These are phyloP conservation scores for Apolygus lucorum DNA, from an alignment of 1,140 invertebrate genomes.

Conservation along the genomic window DNA sequence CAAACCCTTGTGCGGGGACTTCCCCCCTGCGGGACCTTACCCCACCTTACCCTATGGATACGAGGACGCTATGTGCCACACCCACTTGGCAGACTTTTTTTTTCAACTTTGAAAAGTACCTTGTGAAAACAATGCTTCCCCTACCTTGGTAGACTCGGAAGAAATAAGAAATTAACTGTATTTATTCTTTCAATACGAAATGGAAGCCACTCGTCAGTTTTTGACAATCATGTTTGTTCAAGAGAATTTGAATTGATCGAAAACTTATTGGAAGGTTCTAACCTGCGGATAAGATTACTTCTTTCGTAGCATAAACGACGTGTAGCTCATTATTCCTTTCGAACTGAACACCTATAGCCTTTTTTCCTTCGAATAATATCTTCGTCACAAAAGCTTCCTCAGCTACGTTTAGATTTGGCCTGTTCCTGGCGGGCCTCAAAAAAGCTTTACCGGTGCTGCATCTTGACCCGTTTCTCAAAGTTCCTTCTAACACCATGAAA, in stretches of 20 bases:
- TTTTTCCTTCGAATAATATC: conserved; percentile 45
- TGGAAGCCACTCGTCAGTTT: no score
- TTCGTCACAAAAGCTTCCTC: conserved; percentile 45
- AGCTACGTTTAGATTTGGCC: conserved; percentile 46
- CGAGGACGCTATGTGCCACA: no score
- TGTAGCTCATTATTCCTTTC: conserved; percentile 32
- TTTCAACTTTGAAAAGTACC: neutral
- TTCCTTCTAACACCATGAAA: neutral
- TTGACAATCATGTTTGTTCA: neutral
- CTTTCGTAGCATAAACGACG: conserved; percentile 31
- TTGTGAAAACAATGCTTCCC: neutral
- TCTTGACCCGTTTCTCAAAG: conserved; percentile 49
- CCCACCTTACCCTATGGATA: no score
- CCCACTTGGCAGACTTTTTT: no score
- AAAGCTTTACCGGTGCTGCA: conserved; percentile 58
- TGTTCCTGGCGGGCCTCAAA: conserved; percentile 29
- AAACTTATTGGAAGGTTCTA: no score
- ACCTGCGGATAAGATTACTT: conserved; percentile 40
- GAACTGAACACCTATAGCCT: conserved; percentile 64
- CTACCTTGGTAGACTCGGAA: no score
- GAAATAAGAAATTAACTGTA: neutral
- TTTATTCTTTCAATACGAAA: no score
- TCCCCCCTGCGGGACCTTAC: no score
- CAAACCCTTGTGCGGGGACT: no score
- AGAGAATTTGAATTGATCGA: no score